A percentile compares a stretch with the other conserved stretches of the same genome.
Evolutionary conservation across 2,797 vertebrate species (phyloP).

Genomic region (Enteromius anoplus): DNA sequence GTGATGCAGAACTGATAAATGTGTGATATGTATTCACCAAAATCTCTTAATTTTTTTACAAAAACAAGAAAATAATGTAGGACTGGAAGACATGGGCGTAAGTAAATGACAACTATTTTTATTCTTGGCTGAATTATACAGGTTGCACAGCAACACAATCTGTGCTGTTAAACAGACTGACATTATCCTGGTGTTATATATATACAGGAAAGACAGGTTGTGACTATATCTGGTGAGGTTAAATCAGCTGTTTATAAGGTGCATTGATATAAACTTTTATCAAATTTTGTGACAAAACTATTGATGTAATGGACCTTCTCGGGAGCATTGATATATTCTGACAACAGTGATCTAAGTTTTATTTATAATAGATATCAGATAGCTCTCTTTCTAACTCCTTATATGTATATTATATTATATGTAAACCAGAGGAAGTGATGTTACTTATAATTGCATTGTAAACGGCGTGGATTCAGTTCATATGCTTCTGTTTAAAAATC

Average conservation of each 20-base stretch:
- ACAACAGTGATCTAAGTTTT: not conserved
- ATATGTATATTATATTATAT: no score
- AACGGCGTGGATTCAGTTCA: not conserved
- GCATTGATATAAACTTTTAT: not conserved
- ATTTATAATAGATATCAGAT: not conserved
- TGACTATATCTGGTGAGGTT: not conserved
- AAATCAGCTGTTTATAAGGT: not conserved
- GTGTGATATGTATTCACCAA: not conserved
- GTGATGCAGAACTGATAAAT: no score
- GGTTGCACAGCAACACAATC: not conserved
- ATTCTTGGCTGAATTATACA: not conserved
- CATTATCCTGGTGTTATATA: not conserved
- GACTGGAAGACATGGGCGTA: not conserved
- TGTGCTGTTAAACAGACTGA: not conserved
- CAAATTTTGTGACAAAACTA: not conserved
- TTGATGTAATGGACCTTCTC: not conserved
- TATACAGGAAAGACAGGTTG: not conserved
- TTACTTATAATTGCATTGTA: conserved; percentile 8
- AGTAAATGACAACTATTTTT: not conserved
- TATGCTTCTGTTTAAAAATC: conserved; percentile 7
- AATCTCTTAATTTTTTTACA: not conserved
- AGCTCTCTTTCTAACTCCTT: not conserved
- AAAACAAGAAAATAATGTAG: not conserved
- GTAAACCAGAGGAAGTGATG: not conserved
- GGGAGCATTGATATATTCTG: not conserved